Base-by-base conservation (phyloP, 2,113 vertebrate genomes). In the Nettapus auritus region DNA sequence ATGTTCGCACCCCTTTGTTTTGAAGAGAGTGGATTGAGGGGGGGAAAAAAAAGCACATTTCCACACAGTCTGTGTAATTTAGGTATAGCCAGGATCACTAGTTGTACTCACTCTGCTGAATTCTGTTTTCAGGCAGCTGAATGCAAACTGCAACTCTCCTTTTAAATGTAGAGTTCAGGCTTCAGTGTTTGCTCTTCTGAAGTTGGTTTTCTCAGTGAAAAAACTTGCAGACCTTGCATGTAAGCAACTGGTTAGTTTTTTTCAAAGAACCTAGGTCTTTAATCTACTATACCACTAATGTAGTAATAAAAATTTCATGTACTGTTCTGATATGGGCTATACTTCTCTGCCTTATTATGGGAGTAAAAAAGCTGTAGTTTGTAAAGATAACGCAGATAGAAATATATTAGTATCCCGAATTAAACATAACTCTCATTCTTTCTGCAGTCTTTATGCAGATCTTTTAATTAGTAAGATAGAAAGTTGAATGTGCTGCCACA, bases 251-350 rank as follows among this genome's bases (percentile, higher is more conserved):
- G 12, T 55, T n/a, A 5, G 0, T 8, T 8, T 66, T 59, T 50
- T 59, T 87, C 60, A 4, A 76, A 69, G 12, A 66, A 21, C 28
- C 18, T 8, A 38, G 42, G 22, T 64, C 50, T 73, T 88, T 48
- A 22, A 48, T 48, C 21, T 48, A 48, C 46, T 48, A 22, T 5
- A 48, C 22, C 11, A 11, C 10, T 48, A 11, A 25, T 0, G 0
- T 22, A 52, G 60, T 34, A 68, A 13, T 77, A 70, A 4, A 75
- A 29, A 40, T 92, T 86, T 46, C 13, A 25, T 20, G 1, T 64
- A 69, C 38, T 88, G 13, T 14, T 86, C 6, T 62, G 36, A 3
- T 59, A 19, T n/a, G 10, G 68, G 28, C 67, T 64, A 0, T 40
- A 31, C 68, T 89, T 94, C 16, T 89, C 29, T 67, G 18, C 44